Conservation (phyloP, 2,113 vertebrate genomes). For the Muscicapa adusta region DNA sequence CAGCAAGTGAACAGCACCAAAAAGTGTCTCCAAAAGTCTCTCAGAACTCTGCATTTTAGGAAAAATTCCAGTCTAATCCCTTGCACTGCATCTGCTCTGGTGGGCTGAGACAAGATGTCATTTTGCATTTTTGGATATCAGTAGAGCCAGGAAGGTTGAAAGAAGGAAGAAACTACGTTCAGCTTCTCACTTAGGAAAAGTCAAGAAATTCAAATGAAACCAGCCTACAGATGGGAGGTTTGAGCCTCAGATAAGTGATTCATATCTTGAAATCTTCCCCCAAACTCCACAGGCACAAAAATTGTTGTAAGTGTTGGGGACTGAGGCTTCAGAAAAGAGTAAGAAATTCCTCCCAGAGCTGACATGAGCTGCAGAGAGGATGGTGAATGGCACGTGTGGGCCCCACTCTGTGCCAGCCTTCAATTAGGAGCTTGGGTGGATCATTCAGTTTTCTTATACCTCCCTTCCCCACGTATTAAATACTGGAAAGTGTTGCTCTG, state of each 20-base stretch:
- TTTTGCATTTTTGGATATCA: slow-evolving; percentile 55
- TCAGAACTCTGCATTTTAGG: slow-evolving; percentile 2
- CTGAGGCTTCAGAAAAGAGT: not conserved
- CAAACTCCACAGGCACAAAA: slow-evolving; percentile 19
- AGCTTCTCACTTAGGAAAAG: slow-evolving; percentile 57
- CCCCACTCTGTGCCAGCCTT: not conserved
- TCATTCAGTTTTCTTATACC: not conserved
- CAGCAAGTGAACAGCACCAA: not conserved
- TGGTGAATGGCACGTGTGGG: not conserved
- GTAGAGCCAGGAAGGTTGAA: slow-evolving; percentile 46
- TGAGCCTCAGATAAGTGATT: slow-evolving; percentile 41
- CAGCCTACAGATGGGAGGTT: slow-evolving; percentile 41
- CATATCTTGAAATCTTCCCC: slow-evolving; percentile 41
- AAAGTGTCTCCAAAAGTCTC: not conserved
- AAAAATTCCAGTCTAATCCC: slow-evolving; percentile 47
- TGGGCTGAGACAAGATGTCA: slow-evolving; percentile 62
- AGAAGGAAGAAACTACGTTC: slow-evolving; percentile 41
- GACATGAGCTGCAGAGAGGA: not conserved
- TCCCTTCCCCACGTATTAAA: not conserved
- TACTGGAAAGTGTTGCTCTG: not conserved
- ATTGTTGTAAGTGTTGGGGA: not conserved
- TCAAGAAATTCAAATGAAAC: slow-evolving; percentile 64
- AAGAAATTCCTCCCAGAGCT: not conserved
- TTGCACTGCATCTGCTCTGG: slow-evolving; percentile 51
- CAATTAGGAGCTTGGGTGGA: not conserved